These are phyloP conservation scores for Elysia crispata DNA, from an alignment of 2,888 invertebrate genomes.

Conservation along the genomic window DNA sequence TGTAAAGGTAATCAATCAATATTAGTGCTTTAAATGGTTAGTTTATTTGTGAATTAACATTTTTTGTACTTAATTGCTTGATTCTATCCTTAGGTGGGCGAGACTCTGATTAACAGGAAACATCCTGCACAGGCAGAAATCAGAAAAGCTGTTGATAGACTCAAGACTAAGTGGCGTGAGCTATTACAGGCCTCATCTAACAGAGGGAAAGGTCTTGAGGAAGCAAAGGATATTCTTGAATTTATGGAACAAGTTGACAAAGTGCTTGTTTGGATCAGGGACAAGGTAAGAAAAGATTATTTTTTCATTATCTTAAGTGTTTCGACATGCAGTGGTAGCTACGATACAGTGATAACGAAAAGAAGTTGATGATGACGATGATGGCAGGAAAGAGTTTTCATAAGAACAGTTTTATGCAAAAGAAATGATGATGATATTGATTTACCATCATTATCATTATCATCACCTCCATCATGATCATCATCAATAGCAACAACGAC, in stretches of 20 bases:
- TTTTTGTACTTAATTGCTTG: too few relatives aligned
- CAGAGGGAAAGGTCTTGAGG: conserved; percentile 90
- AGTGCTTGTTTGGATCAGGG: conserved; percentile 97
- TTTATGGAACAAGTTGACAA: conserved; percentile 97
- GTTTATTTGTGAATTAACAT: too few relatives aligned
- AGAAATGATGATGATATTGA: too few relatives aligned
- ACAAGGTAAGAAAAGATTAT: conserved; percentile 86
- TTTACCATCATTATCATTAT: not conserved
- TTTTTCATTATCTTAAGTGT: not conserved
- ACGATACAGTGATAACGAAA: too few relatives aligned
- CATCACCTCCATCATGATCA: not conserved
- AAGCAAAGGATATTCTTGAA: conserved; percentile 97
- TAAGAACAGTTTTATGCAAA: too few relatives aligned
- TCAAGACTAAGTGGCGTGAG: conserved; percentile 88
- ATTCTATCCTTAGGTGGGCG: conserved; percentile 79
- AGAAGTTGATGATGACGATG: not conserved
- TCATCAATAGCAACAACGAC: too few relatives aligned
- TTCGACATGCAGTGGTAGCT: too few relatives aligned
- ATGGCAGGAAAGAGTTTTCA: not conserved
- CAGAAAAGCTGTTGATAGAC: conserved; percentile 81
- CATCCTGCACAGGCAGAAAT: conserved; percentile 86
- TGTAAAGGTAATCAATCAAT: too few relatives aligned
- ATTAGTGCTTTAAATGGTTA: too few relatives aligned
- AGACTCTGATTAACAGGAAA: conserved; percentile 84
- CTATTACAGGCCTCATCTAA: conserved; percentile 85